Base-by-base conservation (phyloP, 2,113 vertebrate genomes). In the Oriolus oriolus region DNA sequence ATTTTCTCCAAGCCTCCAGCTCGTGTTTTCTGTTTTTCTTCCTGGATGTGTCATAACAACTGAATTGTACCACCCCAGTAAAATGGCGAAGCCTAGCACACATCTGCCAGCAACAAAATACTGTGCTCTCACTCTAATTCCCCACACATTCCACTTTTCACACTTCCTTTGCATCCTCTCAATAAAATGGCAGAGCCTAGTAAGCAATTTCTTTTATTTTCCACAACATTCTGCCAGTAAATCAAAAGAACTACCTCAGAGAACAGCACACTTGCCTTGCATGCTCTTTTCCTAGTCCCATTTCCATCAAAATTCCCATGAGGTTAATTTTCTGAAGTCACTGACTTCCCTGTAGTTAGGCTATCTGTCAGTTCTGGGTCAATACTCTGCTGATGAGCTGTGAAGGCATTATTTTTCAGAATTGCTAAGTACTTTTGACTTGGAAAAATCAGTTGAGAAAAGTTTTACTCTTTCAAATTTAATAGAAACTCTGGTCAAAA, bases 21-120 rank as follows among this genome's bases (percentile, higher is more conserved):
- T 95, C 71, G 16, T 95, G 84, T 97, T 97, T 97, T 96, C 90
- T 93, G 92, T 85, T 95, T 93, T 93, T 86, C 92, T 95, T 95
- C 90, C 95, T 92, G 95, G 44, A 96, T 97, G 95, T 95, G 95
- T 94, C 96, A 95, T 88, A 96, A 94, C 92, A 96, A 96, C 82
- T 85, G 86, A 87, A 80, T 94, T 90, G 68, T 95, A 93, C 82
- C 66, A 88, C 41, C 78, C 78, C 74, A 70, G 90, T 83, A 77
- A 95, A 94, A 93, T 66, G 82, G 95, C 86, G 78, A 95, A 95
- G 80, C 83, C 79, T 70, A 86, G 83, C 35, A 90, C 79, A 89
- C 95, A 97, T 95, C 96, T 96, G 95, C 86, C 90, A 95, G 83
- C 88, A 93, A 54, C 79, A 95, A 88, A 96, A 92, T 57, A 84